These are phyloP conservation scores for Coptotermes formosanus DNA, from an alignment of 1,140 invertebrate species.

Conservation along the genomic window DNA sequence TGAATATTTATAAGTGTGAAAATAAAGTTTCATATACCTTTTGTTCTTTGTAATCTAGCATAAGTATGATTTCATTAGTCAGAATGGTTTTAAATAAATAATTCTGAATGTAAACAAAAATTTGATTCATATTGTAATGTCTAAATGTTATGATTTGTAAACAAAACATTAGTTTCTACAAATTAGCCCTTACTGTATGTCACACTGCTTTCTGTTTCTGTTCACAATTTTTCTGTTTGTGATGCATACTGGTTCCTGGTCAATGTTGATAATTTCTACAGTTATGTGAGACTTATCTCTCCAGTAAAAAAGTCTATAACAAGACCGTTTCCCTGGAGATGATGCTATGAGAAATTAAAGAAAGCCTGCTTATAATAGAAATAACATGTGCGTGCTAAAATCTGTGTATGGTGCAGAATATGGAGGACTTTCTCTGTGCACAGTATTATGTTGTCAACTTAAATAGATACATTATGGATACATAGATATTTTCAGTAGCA, in stretches of 20 bases:
- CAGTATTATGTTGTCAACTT: not conserved
- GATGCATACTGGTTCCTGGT: not conserved
- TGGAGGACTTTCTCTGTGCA: not conserved
- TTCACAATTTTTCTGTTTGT: not conserved
- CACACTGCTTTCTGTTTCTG: not conserved
- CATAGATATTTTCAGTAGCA: not conserved
- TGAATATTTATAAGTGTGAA: too few species aligned
- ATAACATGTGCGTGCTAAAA: not conserved
- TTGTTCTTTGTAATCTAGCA: not conserved
- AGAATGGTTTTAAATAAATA: not conserved
- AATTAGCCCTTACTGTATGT: not conserved
- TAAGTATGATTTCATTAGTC: not conserved
- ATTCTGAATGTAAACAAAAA: not conserved
- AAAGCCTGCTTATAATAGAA: too few species aligned
- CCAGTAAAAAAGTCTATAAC: too few species aligned
- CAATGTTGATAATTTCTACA: not conserved
- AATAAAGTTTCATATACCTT: too few species aligned
- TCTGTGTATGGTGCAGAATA: not conserved
- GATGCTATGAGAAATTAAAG: too few species aligned
- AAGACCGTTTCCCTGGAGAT: too few species aligned
- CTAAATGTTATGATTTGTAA: not conserved
- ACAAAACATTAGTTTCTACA: not conserved
- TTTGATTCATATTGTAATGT: not conserved
- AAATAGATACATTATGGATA: not conserved
- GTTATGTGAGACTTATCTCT: not conserved